Evolutionary conservation across 2,113 vertebrate species (phyloP), one percentile per base, ranked within the genome.

Genomic region (Prionailurus viverrinus): DNA sequence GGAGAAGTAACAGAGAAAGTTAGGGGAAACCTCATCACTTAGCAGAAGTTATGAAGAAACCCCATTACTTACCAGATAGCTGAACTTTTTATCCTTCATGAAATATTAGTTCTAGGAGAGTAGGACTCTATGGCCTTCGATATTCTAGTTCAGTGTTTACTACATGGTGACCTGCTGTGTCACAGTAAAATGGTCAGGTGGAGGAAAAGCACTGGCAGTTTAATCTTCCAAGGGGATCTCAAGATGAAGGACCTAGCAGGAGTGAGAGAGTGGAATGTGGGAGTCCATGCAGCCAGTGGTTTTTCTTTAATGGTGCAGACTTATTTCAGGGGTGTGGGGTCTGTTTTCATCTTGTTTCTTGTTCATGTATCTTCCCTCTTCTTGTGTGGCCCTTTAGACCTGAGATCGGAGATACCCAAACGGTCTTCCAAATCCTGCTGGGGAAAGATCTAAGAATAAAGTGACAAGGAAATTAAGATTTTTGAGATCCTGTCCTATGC

Each of bases 81-180:
- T 36, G 55, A 86, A 80, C 79, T 95, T 95, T 85, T 86, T 76
- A 93, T 91, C 85, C 5, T 90, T 41, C 27, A 21, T 90, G 36
- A 86, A 93, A 90, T 76, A 33, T 29, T 45, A 86, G 68, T 66
- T 93, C 53, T 66, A 66, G 78, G 14, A 82, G 51, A 51, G 19
- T 4, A 76, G 74, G 41, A 51, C 58, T 80, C 3, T 15, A 66
- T 36, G 51, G 19, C 55, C 63, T 89, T 97, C 55, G 21, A 88
- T 91, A 91, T n/a, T 45, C 36, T 33, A 91, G 74, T 36, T 91
- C 63, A 41, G n/a, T 84, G 31, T 83, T 92, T 78, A 31, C 33
- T 31, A 29, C 53, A 58, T 14, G 15, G 58, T 84, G 79, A 66
- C 71, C 36, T 80, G 61, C 21, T 14, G 63, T 51, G 94, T 91